Percentiles rank a stretch among this genome's conserved stretches.
Conservation (phyloP, 2,113 vertebrate species). For the Todiramphus chloris region DNA sequence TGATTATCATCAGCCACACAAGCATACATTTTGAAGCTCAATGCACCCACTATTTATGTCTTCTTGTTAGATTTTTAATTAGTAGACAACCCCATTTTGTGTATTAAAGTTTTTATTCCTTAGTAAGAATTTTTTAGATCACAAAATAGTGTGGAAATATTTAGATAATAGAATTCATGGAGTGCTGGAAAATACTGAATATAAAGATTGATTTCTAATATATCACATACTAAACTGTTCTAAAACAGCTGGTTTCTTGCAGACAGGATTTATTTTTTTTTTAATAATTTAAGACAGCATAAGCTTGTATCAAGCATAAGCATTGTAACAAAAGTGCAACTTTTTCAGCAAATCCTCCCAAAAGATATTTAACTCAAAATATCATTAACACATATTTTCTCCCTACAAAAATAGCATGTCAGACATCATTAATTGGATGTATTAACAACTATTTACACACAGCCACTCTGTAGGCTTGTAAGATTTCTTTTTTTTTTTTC, state of each 20-base stretch:
- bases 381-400: constrained; percentile 80
- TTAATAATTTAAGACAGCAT: constrained; percentile 97
- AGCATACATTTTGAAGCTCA: background rate
- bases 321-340: constrained; percentile 94
- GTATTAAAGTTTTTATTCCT: constrained; percentile 83
- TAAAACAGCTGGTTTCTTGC: constrained; percentile 81
- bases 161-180: constrained; percentile 76
- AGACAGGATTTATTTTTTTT: constrained; percentile 86
- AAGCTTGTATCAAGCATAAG: constrained; percentile 90
- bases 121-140: constrained; percentile 79
- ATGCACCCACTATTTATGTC: background rate
- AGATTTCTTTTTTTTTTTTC: constrained; percentile 48
- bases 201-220: constrained; percentile 79
- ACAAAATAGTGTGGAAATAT: constrained; percentile 83
- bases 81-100: constrained; percentile 71
- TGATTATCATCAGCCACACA: background rate
- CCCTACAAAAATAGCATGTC: constrained; percentile 94
- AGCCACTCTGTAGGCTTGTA: constrained; percentile 83
- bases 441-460: constrained; percentile 94
- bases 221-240: constrained; percentile 77
- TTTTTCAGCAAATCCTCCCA: constrained; percentile 84
- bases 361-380: constrained; percentile 85
- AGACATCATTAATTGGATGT: constrained; percentile 86
- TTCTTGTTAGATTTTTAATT: constrained; percentile 38
- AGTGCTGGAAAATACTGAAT: constrained; percentile 79